Evolutionary conservation across 2,113 vertebrate genomes (phyloP), one percentile per base, ranked within the genome.

Genomic region (Psilopogon haemacephalus): DNA sequence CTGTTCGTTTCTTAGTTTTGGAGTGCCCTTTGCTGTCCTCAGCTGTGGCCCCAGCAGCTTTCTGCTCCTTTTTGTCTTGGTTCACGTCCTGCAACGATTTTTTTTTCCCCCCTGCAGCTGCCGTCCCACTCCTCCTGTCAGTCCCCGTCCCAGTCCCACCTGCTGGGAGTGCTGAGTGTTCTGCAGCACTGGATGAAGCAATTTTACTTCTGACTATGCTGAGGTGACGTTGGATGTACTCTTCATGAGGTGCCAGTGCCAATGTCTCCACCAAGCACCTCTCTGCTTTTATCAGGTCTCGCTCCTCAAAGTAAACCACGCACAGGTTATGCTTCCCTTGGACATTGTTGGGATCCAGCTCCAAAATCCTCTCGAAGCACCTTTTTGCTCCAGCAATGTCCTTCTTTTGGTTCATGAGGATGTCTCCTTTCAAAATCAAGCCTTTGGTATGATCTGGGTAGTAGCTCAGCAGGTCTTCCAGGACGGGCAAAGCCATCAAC

Each of bases 251-350:
- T 21, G 99, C 99, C 95, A 99, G 94, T 16, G 98, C 98, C 63
- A 99, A 89, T 0, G 99, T 98, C 96, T 99, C 99, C 90, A 99
- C 97, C 63, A 99, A 97, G 95, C 99, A 99, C 72, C 94, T 98
- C 94, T 99, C 99, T 6, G 99, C 99, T 46, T 98, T 98, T 21
- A 98, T 62, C 79, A 99, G 97, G 94, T 99, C 98, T 11, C 98
- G 98, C 89, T 99, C 99, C 97, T 99, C 99, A 6, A 99, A 99
- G 97, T 99, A 99, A 79, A 99, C 99, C 69, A 99, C 99, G 81
- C 99, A 99, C 84, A 99, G 95, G 95, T 99, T 99, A 94, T 99
- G 99, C 90, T 99, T 99, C 50, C 99, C 99, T 95, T 99, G 99
- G 20, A 99, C 98, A 20, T 99, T 99, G 83, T 89, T 97, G 78